Conservation (phyloP, 2,797 vertebrate genomes). For the Percopsis omiscomaycus region DNA sequence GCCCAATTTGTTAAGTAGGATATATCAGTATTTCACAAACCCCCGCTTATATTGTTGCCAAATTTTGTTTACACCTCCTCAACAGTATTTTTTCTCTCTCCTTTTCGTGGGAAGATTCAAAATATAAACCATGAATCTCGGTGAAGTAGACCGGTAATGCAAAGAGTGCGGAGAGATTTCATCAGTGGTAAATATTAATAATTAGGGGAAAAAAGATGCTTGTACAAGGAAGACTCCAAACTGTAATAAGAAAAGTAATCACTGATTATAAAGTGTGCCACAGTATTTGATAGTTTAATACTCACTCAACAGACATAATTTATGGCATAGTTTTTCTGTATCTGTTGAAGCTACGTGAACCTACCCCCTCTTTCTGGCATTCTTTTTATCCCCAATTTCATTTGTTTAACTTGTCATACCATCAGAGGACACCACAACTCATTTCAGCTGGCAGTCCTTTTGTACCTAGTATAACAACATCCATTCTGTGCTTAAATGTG, state of each 20-base stretch:
- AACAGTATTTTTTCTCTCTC: constrained; percentile 64
- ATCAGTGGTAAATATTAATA: constrained; percentile 11
- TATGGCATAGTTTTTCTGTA: constrained; percentile 29
- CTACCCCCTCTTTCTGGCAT: constrained; percentile 18
- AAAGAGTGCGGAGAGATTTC: constrained; percentile 10
- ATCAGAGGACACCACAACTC: constrained; percentile 27
- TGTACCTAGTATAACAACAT: constrained; percentile 30
- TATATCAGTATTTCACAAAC: constrained; percentile 52
- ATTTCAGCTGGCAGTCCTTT: constrained; percentile 44
- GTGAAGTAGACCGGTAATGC: constrained; percentile 34
- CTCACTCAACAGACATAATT: constrained; percentile 12
- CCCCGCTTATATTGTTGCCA: constrained; percentile 64
- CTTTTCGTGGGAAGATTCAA: constrained; percentile 38
- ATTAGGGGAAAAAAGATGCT: neutral
- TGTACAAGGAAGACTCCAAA: constrained; percentile 7
- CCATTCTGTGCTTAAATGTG: constrained; percentile 38
- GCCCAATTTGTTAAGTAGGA: constrained; percentile 47
- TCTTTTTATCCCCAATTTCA: constrained; percentile 26
- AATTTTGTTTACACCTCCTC: constrained; percentile 67
- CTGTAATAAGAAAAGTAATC: neutral
- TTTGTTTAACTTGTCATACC: constrained; percentile 25
- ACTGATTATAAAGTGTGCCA: constrained; percentile 22
- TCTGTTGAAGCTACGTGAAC: constrained; percentile 45
- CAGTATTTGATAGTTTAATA: constrained; percentile 28
- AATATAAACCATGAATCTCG: constrained; percentile 37